Conservation (phyloP, 2,113 vertebrate genomes). For the Arenaria interpres region DNA sequence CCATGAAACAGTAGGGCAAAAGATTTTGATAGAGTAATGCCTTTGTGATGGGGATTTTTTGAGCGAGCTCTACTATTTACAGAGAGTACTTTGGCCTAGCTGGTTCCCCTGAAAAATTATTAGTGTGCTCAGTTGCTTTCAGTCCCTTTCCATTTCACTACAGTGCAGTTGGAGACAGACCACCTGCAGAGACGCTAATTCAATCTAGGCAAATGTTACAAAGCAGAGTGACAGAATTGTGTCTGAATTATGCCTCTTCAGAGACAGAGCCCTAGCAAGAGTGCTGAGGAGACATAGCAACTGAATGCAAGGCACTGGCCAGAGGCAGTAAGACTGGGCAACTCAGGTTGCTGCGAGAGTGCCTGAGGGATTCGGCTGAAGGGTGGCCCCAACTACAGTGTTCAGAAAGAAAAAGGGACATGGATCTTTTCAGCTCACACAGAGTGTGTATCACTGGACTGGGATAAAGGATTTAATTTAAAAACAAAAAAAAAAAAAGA, state of each 20-base stretch:
- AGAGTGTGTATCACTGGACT: rapidly evolving
- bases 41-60: background rate
- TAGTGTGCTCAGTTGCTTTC: background rate
- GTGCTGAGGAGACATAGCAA: background rate
- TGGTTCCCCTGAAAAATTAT: background rate
- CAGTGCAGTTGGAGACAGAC: background rate
- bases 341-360: background rate
- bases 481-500: background rate
- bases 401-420: background rate
- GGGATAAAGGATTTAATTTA: background rate
- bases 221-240: background rate
- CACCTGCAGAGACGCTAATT: background rate
- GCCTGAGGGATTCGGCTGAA: background rate
- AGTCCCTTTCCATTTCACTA: background rate
- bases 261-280: background rate
- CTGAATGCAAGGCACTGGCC: background rate
- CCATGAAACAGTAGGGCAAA: background rate
- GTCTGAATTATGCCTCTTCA: background rate
- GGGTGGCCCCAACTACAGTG: background rate
- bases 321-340: background rate
- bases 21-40: background rate
- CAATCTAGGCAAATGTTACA: background rate
- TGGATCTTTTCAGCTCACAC: background rate
- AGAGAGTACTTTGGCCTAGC: background rate
- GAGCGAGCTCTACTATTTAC: background rate